phyloP scores from a whole-genome alignment of 2,888 invertebrate genomes.

The Phyto melanocephala region DNA sequence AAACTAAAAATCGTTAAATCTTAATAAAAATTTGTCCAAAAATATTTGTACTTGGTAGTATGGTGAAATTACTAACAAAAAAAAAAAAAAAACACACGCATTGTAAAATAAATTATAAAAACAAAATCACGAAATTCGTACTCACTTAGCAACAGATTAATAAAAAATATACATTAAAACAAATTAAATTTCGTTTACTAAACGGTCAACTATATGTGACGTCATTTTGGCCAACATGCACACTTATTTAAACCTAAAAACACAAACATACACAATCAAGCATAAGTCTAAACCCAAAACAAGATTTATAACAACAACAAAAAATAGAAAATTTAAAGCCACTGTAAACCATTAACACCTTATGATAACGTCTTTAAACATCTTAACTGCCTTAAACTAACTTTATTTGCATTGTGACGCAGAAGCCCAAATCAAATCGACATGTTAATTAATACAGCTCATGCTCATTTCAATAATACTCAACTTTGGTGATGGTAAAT shows the following conservation, averaged over 20 bases:
- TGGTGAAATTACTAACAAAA: conserved; percentile 22
- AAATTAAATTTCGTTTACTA: background rate
- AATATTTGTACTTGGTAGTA: background rate
- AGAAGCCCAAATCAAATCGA: conserved; percentile 4
- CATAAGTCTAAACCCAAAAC: background rate
- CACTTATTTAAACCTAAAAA: background rate
- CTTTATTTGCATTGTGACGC: background rate
- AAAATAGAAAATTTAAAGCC: background rate
- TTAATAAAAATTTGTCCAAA: background rate
- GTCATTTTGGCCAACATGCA: conserved; percentile 6
- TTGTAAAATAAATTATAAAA: conserved; percentile 6
- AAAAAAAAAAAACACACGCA: background rate
- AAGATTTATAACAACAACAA: background rate
- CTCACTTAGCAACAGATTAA: conserved; percentile 32
- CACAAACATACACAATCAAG: background rate
- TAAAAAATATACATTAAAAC: background rate
- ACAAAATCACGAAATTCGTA: background rate
- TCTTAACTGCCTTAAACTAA: conserved; percentile 37
- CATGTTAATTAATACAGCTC: conserved; percentile 38
- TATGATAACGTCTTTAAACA: conserved; percentile 11
- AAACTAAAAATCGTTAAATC: background rate
- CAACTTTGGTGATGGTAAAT: background rate
- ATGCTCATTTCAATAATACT: background rate
- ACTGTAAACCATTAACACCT: conserved; percentile 43
- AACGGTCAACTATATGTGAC: conserved; percentile 1